A percentile compares a stretch with the other conserved stretches of the same genome.
Evolutionary conservation across 2,113 vertebrate genomes (phyloP).

Genomic region (Alethe diademata): DNA sequence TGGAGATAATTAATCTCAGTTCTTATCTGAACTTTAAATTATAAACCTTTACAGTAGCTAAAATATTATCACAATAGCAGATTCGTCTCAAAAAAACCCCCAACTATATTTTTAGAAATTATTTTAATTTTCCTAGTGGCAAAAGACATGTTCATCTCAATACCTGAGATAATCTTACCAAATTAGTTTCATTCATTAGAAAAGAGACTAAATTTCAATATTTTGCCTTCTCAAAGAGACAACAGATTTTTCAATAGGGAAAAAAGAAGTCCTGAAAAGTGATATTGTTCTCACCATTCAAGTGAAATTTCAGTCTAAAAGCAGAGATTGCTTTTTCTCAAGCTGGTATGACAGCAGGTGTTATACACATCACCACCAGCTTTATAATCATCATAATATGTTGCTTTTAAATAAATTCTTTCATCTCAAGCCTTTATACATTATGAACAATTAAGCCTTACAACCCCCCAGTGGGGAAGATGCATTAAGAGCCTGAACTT

Average conservation of each 20-base stretch:
- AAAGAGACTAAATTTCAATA: background rate
- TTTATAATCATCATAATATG: background rate
- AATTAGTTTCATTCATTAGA: background rate
- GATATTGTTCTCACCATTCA: background rate
- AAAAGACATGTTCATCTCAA: background rate
- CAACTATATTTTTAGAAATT: background rate
- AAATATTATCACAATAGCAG: background rate
- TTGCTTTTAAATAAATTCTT: constrained; percentile 47
- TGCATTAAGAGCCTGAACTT: constrained; percentile 6
- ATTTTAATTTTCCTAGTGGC: background rate
- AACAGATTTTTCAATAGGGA: background rate
- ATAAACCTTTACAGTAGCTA: background rate
- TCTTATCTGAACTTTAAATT: background rate
- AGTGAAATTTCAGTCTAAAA: background rate
- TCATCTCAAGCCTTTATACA: constrained; percentile 8
- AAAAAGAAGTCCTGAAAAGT: background rate
- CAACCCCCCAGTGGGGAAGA: constrained; percentile 10
- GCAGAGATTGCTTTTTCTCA: background rate
- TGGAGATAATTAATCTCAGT: background rate
- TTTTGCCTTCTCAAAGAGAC: background rate
- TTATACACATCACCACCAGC: background rate
- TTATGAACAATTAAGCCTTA: constrained; percentile 56
- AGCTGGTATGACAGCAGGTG: constrained; percentile 45
- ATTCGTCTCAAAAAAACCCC: background rate
- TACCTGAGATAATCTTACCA: background rate